phyloP scores from a whole-genome alignment of 2,113 vertebrate species.

The Puffinus mauretanicus region DNA sequence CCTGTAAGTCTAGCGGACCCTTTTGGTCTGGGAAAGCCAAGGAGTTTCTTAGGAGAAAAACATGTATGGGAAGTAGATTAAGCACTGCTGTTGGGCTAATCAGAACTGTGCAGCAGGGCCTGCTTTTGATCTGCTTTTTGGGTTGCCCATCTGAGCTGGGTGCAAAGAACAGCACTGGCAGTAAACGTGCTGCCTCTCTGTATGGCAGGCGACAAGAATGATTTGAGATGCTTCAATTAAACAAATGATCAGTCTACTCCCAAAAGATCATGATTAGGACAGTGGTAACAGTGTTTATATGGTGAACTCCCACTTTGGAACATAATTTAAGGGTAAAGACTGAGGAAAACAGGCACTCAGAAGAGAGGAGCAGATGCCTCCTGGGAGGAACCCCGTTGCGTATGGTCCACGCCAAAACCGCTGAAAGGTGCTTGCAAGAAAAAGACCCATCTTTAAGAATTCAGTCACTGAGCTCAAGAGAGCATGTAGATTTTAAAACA shows the following conservation, averaged over 20 bases:
- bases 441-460: background rate
- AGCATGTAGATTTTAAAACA: background rate
- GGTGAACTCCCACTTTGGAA: background rate
- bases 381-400: background rate
- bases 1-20: background rate
- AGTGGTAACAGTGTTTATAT: background rate
- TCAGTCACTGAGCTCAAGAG: background rate
- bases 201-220: background rate
- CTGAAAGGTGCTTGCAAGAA: background rate
- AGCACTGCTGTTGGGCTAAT: background rate
- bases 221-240: background rate
- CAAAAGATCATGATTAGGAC: background rate
- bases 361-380: background rate
- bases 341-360: background rate
- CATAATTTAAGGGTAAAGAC: background rate
- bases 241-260: background rate
- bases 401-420: background rate
- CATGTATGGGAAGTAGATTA: background rate
- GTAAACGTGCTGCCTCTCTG: background rate
- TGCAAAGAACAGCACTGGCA: background rate
- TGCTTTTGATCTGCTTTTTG: background rate
- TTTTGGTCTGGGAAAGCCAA: background rate
- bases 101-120: background rate
- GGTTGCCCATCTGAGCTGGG: background rate
- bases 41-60: background rate